Percentiles rank a stretch among this genome's conserved stretches.
These are phyloP conservation scores for Caenorhabditis brenneri DNA, from an alignment of 1,140 invertebrate genomes.

Conservation along the genomic window DNA sequence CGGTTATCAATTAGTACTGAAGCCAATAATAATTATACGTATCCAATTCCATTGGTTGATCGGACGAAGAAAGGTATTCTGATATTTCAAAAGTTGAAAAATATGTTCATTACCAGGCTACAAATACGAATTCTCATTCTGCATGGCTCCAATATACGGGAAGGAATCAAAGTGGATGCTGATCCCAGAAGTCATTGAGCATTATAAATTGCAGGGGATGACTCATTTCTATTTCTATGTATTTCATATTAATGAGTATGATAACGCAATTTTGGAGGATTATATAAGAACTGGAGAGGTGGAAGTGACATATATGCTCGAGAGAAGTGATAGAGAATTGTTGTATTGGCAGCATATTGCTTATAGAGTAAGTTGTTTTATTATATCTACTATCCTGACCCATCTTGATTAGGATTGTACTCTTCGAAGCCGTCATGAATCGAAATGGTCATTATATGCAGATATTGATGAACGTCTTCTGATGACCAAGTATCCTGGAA, in stretches of 20 bases:
- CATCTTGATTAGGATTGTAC: constrained; percentile 18
- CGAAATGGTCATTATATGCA: constrained; percentile 5
- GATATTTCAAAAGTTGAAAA: too few species aligned
- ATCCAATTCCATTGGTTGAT: constrained; percentile 4
- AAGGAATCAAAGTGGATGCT: constrained; percentile 13
- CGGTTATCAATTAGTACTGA: neutral
- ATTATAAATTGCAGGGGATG: constrained; percentile 17
- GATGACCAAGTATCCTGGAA: constrained; percentile 16
- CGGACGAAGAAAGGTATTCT: constrained; percentile 15
- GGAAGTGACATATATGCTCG: neutral
- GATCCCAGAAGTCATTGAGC: constrained; percentile 1
- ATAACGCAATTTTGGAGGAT: neutral
- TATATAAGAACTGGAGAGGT: constrained; percentile 29
- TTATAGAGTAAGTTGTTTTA: neutral
- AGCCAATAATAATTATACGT: neutral
- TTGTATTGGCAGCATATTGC: constrained; percentile 32
- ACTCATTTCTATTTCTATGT: neutral
- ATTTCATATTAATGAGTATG: neutral
- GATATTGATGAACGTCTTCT: constrained; percentile 8
- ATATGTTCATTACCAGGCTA: neutral
- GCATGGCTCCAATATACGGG: neutral
- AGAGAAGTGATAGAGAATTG: neutral
- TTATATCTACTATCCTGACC: neutral
- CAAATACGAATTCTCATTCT: neutral
- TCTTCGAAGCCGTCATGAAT: neutral